phyloP scores from a whole-genome alignment of 2,113 vertebrate species.

The Tonatia bakeri region DNA sequence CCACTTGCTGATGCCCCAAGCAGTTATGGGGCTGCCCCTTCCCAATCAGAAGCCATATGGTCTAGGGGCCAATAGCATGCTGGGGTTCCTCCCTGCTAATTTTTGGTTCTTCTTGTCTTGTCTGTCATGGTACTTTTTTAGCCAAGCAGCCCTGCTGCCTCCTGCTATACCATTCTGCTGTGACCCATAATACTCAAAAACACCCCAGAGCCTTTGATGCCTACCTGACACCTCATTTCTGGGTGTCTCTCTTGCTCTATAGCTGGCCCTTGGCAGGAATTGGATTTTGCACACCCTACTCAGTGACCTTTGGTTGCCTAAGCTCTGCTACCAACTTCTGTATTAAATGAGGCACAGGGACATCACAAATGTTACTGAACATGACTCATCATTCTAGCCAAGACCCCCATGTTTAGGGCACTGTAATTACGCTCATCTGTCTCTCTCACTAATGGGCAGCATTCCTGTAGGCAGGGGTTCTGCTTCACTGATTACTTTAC shows the following conservation, averaged over 20 bases:
- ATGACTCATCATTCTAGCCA: not conserved
- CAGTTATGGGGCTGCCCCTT: not conserved
- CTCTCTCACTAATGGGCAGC: constrained; percentile 16
- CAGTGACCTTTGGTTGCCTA: not conserved
- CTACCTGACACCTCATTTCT: constrained; percentile 5
- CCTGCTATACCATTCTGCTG: not conserved
- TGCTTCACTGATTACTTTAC: not conserved
- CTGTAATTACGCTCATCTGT: constrained; percentile 14
- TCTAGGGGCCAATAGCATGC: not conserved
- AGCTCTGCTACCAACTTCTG: not conserved
- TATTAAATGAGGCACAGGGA: constrained; percentile 29
- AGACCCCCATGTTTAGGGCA: not conserved
- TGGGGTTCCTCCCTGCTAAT: not conserved
- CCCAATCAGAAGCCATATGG: not conserved
- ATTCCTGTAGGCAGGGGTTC: not conserved
- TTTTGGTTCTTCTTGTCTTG: constrained; percentile 1
- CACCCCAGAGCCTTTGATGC: not conserved
- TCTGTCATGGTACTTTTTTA: not conserved
- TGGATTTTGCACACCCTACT: not conserved
- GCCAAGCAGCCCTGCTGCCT: not conserved
- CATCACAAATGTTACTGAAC: not conserved
- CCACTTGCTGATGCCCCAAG: not conserved
- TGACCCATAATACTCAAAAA: not conserved
- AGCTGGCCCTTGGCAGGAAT: not conserved
- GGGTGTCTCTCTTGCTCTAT: not conserved